A percentile compares a stretch with the other conserved stretches of the same genome.
phyloP scores from a whole-genome alignment of 35 echinoderm and acorn worm genomes.

The Lytechinus variegatus region DNA sequence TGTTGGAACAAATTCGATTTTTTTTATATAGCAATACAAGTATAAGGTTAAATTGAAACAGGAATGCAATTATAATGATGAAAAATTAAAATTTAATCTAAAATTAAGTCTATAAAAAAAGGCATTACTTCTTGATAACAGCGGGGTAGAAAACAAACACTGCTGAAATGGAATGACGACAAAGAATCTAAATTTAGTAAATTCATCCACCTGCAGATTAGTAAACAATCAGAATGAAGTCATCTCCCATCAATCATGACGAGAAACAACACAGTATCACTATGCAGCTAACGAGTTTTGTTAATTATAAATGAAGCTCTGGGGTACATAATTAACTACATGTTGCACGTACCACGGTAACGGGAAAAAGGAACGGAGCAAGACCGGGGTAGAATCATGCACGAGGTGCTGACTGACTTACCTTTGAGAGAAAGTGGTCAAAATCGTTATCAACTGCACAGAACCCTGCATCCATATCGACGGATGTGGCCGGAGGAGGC shows the following conservation, averaged over 20 bases:
- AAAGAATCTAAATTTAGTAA: background rate
- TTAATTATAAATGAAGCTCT: slow-evolving; percentile 7
- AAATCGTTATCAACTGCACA: slow-evolving; percentile 53
- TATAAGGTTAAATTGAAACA: too few species aligned
- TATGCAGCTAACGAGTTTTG: background rate
- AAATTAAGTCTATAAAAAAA: background rate
- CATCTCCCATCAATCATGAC: background rate
- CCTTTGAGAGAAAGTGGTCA: slow-evolving; percentile 53
- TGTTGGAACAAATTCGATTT: too few species aligned
- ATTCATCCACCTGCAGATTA: background rate
- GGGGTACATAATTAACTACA: slow-evolving; percentile 4
- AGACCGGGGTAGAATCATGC: background rate
- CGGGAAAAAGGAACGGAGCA: background rate
- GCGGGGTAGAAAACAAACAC: background rate
- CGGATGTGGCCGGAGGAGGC: slow-evolving; percentile 34
- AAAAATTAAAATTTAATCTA: background rate
- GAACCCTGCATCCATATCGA: slow-evolving; percentile 50
- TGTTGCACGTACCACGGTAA: background rate
- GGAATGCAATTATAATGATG: background rate
- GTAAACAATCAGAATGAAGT: background rate
- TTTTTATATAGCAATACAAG: too few species aligned
- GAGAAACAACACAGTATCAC: background rate
- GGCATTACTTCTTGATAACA: background rate
- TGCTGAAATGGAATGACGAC: background rate
- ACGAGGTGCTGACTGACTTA: background rate